These are phyloP conservation scores for Mastomys natalensis DNA, from an alignment of 2,113 vertebrate genomes.

Conservation along the genomic window DNA sequence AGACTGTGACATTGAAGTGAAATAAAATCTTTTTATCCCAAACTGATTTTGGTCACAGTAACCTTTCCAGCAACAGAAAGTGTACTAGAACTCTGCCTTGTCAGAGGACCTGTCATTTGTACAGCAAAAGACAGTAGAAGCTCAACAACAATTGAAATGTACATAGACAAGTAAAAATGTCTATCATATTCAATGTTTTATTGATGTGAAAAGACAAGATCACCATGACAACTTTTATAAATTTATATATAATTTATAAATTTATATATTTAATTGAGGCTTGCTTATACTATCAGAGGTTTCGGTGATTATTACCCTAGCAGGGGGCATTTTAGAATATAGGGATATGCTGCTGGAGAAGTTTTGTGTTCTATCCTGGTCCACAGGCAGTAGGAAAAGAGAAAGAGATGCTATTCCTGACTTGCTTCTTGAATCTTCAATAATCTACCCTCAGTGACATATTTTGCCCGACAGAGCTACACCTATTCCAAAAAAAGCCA, in stretches of 20 bases:
- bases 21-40: background rate
- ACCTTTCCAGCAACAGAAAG: background rate
- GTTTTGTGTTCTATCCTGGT: background rate
- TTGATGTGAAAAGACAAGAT: background rate
- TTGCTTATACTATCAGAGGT: background rate
- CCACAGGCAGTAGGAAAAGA: background rate
- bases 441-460: background rate
- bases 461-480: too few species aligned
- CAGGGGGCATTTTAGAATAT: background rate
- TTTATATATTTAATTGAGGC: background rate
- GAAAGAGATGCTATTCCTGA: background rate
- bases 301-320: background rate
- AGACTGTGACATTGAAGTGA: background rate
- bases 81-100: background rate
- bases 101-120: background rate
- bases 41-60: background rate
- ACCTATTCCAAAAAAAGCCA: background rate
- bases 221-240: background rate
- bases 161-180: background rate
- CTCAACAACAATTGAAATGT: background rate
- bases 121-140: background rate
- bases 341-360: background rate
- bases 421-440: background rate
- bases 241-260: too few species aligned
- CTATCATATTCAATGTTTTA: background rate